Evolutionary conservation across 2,888 invertebrate species (phyloP).

Genomic region (Ethmia dodecea): DNA sequence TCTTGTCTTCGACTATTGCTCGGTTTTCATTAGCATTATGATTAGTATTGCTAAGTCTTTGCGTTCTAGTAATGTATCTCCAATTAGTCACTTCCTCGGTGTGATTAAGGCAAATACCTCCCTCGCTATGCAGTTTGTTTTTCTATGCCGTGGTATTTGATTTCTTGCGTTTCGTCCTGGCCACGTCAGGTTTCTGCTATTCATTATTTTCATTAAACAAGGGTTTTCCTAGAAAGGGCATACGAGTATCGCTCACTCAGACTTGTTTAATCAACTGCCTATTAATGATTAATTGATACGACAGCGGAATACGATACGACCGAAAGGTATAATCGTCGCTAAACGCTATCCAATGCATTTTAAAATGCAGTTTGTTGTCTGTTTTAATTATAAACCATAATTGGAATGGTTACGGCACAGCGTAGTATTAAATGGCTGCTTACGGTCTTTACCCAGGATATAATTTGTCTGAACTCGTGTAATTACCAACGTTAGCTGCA

Average conservation of each 20-base stretch:
- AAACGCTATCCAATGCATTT: conserved; percentile 20
- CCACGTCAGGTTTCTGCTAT: conserved; percentile 45
- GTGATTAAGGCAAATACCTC: conserved; percentile 23
- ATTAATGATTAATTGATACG: conserved; percentile 35
- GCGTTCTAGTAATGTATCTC: not conserved
- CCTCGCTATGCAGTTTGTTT: conserved; percentile 25
- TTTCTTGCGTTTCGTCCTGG: conserved; percentile 28
- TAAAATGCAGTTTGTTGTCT: conserved; percentile 31
- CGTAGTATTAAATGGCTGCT: conserved; percentile 36
- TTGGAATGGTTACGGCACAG: conserved; percentile 28
- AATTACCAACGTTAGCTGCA: conserved; percentile 35
- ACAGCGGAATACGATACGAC: conserved; percentile 29
- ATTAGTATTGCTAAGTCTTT: too few species aligned
- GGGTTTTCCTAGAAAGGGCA: conserved; percentile 43
- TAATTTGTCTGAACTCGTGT: conserved; percentile 38
- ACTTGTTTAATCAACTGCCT: conserved; percentile 36
- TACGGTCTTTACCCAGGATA: conserved; percentile 34
- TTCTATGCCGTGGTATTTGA: conserved; percentile 28
- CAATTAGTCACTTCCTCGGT: conserved; percentile 36
- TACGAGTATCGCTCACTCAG: conserved; percentile 34
- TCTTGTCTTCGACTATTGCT: too few species aligned
- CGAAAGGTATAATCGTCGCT: conserved; percentile 12
- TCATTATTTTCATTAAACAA: conserved; percentile 58
- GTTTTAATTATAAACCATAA: conserved; percentile 44
- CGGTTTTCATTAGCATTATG: too few species aligned